Evolutionary conservation across 2,888 invertebrate genomes (phyloP), one percentile per base, ranked within the genome.

Genomic region (Phaedon cochleariae): DNA sequence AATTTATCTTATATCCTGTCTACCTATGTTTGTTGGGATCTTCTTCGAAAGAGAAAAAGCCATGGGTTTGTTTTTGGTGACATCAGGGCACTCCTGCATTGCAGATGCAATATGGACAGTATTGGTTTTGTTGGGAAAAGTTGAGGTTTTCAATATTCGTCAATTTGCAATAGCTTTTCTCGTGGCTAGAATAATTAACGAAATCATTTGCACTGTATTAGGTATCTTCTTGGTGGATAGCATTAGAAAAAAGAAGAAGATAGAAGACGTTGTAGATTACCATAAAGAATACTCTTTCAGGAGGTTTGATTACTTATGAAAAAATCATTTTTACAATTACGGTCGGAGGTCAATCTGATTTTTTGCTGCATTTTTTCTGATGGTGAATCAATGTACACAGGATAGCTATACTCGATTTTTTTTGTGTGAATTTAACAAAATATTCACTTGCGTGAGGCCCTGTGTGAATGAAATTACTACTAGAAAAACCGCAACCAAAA

Each of bases 1-100:
- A 26, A 61, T 67, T 15, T 64, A 64, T 12, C 34, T 67, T 4
- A 54, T 64, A 53, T 48, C 61, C 3, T 62, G 55, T 46, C 18
- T 62, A 22, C 67, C 67, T 1, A 53, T 62, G 18, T 20, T 62
- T 2, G 37, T 61, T n/a, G 65, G 65, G 17, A 21, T 62, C 9
- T 18, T 62, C 9, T 62, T 62, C 4, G 59, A 62, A 3, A 53
- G 31, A 9, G 49, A 53, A 18, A 54, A 64, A n/a, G 21, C 57
- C 2, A 52, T 64, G 9, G 21, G 34, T 3, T 55, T 53, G 2
- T 67, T 64, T 18, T n/a, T 64, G 15, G 31, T 64, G 15, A 18
- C 45, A 12, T 53, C 51, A 1, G 22, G 41, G 5, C 64, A 64
- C 26, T 59, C 62, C 1, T 41, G 20, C 12, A 26, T 65, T n/a